phyloP scores from a whole-genome alignment of 2,113 vertebrate species.

The Piaya cayana region DNA sequence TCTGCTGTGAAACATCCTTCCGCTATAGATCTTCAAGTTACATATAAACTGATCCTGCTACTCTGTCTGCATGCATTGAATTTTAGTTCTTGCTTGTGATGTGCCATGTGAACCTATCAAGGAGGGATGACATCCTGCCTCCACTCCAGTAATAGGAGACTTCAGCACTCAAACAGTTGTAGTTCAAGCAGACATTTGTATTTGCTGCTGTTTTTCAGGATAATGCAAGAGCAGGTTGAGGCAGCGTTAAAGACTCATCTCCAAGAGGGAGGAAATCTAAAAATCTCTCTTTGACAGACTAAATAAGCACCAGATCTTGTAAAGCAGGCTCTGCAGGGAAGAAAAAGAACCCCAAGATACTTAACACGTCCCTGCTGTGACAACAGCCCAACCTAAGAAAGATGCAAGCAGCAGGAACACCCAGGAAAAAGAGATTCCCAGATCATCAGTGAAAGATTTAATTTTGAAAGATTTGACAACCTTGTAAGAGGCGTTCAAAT shows the following conservation, averaged over 20 bases:
- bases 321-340: background rate
- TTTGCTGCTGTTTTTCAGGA: background rate
- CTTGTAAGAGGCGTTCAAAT: background rate
- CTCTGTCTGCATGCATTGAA: fast-evolving
- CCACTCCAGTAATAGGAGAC: background rate
- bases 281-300: background rate
- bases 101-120: fast-evolving
- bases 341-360: background rate
- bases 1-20: background rate
- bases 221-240: background rate
- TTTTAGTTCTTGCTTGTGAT: background rate
- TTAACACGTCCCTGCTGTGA: background rate
- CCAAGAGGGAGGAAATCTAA: background rate
- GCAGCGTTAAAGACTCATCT: background rate
- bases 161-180: background rate
- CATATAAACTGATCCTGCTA: background rate
- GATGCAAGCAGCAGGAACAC: background rate
- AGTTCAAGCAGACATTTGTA: fast-evolving
- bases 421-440: background rate
- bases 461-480: background rate
- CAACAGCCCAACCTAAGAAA: background rate
- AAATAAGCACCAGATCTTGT: background rate
- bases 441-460: background rate
- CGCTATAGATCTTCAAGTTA: background rate
- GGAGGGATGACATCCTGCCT: no score